A percentile compares a stretch with the other conserved stretches of the same genome.
Evolutionary conservation across 2,113 vertebrate genomes (phyloP).

Genomic region (Procavia capensis): DNA sequence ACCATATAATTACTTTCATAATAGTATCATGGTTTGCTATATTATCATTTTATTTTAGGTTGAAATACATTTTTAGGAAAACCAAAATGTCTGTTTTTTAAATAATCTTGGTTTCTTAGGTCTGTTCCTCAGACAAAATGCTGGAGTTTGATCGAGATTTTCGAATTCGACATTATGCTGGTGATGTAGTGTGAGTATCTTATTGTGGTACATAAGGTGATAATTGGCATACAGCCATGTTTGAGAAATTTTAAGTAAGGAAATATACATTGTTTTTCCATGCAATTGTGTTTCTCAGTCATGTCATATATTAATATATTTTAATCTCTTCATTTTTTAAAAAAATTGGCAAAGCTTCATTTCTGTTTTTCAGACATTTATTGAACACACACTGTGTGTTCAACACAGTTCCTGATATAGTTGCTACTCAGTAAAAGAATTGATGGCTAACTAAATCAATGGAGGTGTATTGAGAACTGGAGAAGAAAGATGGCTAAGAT

Average conservation of each 20-base stretch:
- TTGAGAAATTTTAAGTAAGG: background rate
- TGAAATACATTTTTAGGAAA: background rate
- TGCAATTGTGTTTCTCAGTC: background rate
- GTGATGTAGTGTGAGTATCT: conserved; percentile 95
- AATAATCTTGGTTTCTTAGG: conserved; percentile 85
- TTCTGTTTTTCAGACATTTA: conserved; percentile 20
- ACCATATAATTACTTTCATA: background rate
- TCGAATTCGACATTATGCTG: conserved; percentile 96
- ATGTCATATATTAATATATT: background rate
- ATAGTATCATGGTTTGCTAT: background rate
- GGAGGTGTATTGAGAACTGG: background rate
- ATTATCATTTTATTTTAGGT: background rate
- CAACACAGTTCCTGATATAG: background rate
- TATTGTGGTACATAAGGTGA: background rate
- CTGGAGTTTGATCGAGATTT: conserved; percentile 98
- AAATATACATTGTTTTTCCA: background rate
- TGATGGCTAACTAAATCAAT: background rate
- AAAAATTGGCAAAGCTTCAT: background rate
- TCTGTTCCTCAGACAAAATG: conserved; percentile 94
- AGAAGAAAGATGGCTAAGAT: background rate
- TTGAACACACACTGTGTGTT: background rate
- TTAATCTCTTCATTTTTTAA: conserved; percentile 22
- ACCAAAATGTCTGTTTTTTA: conserved; percentile 40
- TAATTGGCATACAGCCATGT: conserved; percentile 11
- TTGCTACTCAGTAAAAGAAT: background rate